Evolutionary conservation across 2,888 invertebrate genomes (phyloP), one percentile per base, ranked within the genome.

Genomic region (Coenonympha glycerion): DNA sequence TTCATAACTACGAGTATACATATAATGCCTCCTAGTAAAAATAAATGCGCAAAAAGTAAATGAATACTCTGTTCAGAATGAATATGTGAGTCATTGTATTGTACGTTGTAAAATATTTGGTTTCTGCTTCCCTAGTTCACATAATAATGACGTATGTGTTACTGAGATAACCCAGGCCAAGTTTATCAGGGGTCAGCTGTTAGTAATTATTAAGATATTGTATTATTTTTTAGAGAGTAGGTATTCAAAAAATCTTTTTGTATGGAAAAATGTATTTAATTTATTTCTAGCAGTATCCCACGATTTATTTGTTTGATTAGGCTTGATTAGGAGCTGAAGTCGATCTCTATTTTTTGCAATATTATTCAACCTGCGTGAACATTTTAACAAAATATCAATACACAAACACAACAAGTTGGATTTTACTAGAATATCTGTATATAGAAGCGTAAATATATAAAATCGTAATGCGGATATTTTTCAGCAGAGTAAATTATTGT

Each of bases 401-500:
- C n/a, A n/a, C n/a, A n/a, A n/a, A n/a, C n/a, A 26, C 26, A 6
- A n/a, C n/a, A n/a, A n/a, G n/a, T n/a, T n/a, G n/a, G n/a, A n/a
- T 3, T 11, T 30, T n/a, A 11, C 6, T 15, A 16, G 4, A 15
- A 15, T 6, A 8, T 6, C 3, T 31, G 15, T 31, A 8, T 31
- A 13, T 16, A 8, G 16, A 8, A 3, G 16, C 6, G 8, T 5
- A 4, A 30, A 3, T 8, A 8, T 2, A n/a, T 26, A n/a, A n/a
- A 18, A 18, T 5, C 31, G 26, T 24, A 49, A 49, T 48, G 46
- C 53, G 50, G 31, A 55, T 59, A 36, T 28, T 41, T 45, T 47
- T 46, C 19, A 51, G 44, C 48, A 49, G 49, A 30, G 48, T 56
- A 46, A 53, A 56, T 53, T 47, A 56, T 53, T 47, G 44, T 24